A percentile compares a stretch with the other conserved stretches of the same genome.
phyloP scores from a whole-genome alignment of 2,113 vertebrate genomes.

The Plestiodon gilberti region DNA sequence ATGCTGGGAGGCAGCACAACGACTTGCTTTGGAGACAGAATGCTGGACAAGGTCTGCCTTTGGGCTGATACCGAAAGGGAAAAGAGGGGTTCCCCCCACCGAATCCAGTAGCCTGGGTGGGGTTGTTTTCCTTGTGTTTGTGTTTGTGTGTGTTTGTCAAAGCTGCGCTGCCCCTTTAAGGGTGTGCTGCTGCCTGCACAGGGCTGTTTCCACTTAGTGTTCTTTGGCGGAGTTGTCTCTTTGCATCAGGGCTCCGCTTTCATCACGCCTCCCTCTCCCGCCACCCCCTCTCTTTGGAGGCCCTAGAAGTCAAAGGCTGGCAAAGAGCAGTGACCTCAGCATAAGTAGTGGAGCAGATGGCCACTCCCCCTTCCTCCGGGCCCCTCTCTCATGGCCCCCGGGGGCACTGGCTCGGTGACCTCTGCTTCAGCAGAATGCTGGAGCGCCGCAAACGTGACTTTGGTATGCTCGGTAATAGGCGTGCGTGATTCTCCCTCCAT shows the following conservation, averaged over 20 bases:
- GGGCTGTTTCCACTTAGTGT: constrained; percentile 59
- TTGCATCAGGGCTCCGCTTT: constrained; percentile 67
- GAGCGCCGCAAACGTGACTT: constrained; percentile 62
- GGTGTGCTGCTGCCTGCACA: background rate
- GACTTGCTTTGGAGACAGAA: background rate
- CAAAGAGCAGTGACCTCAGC: constrained; percentile 87
- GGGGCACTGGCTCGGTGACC: constrained; percentile 75
- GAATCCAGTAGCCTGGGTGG: fast-evolving
- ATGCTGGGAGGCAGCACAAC: background rate
- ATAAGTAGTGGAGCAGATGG: constrained; percentile 86
- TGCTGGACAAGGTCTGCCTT: background rate
- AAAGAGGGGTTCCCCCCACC: background rate
- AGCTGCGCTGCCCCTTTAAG: constrained; percentile 49
- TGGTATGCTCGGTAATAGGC: constrained; percentile 68
- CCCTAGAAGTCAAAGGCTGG: constrained; percentile 83
- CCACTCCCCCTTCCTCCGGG: constrained; percentile 77
- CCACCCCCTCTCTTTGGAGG: constrained; percentile 74
- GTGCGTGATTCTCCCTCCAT: constrained; percentile 45
- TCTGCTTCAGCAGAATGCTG: constrained; percentile 67
- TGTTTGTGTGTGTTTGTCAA: background rate
- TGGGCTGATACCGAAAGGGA: constrained; percentile 38
- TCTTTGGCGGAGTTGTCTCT: constrained; percentile 58
- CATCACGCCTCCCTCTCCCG: constrained; percentile 54
- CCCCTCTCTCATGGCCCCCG: constrained; percentile 80
- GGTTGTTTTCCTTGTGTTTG: fast-evolving